phyloP scores from a whole-genome alignment of 2,797 vertebrate genomes.

The Fundulus diaphanus region DNA sequence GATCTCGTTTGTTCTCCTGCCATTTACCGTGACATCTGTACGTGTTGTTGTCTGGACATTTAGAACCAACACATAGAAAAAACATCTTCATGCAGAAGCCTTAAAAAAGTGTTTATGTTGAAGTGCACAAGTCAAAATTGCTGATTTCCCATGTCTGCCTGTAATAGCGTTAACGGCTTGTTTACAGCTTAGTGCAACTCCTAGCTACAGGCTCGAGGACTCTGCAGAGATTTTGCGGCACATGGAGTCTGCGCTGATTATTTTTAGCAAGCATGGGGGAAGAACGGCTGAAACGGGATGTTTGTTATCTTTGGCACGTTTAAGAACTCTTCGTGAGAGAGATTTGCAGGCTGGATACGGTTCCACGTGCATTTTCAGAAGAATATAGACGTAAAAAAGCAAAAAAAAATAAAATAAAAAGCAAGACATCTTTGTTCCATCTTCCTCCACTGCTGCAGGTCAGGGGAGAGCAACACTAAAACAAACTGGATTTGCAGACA shows the following conservation, averaged over 20 bases:
- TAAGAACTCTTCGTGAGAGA: constrained; percentile 26
- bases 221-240: constrained; percentile 65
- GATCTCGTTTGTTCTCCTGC: constrained; percentile 39
- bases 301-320: constrained; percentile 61
- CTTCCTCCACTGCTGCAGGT: constrained; percentile 33
- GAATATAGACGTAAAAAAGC: background rate
- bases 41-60: constrained; percentile 42
- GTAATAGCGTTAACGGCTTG: constrained; percentile 69
- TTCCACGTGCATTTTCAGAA: constrained; percentile 1
- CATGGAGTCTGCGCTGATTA: constrained; percentile 59
- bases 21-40: constrained; percentile 50
- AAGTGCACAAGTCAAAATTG: constrained; percentile 35
- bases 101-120: constrained; percentile 40
- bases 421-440: constrained; percentile 3
- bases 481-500: constrained; percentile 68
- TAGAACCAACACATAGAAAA: constrained; percentile 41
- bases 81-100: constrained; percentile 37
- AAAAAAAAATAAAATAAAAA: background rate
- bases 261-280: constrained; percentile 64
- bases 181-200: constrained; percentile 68
- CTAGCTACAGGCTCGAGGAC: constrained; percentile 62
- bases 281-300: constrained; percentile 43
- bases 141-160: constrained; percentile 47
- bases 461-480: constrained; percentile 49
- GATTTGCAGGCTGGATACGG: constrained; percentile 14